A percentile compares a stretch with the other conserved stretches of the same genome.
These are phyloP conservation scores for Drosophila melanogaster DNA, from an alignment of 1,140 invertebrate species.

Conservation along the genomic window DNA sequence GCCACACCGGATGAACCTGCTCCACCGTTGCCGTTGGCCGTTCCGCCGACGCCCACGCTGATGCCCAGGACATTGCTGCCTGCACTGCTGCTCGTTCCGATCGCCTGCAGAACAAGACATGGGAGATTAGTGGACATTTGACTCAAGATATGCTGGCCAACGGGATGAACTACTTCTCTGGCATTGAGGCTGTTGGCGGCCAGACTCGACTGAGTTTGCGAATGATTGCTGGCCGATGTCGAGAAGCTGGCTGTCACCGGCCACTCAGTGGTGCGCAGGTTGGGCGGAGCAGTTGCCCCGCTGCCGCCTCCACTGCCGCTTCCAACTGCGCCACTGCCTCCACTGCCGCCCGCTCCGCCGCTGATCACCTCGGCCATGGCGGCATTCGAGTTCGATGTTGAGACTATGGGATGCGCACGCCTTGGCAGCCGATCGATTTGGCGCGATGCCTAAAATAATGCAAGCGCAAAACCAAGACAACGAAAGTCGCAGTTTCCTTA, in stretches of 20 bases:
- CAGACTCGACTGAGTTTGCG: slow-evolving; percentile 82
- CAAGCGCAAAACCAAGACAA: slow-evolving; percentile 50
- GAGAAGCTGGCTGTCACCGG: slow-evolving; percentile 74
- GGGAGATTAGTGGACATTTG: slow-evolving; percentile 41
- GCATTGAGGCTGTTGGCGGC: slow-evolving; percentile 78
- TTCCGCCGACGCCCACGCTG: slow-evolving; percentile 62
- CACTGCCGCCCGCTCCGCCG: slow-evolving; percentile 45
- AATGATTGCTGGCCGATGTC: slow-evolving; percentile 73
- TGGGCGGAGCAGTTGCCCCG: slow-evolving; percentile 61
- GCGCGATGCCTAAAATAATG: slow-evolving; percentile 88
- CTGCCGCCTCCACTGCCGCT: slow-evolving; percentile 61
- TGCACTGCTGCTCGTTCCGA: slow-evolving; percentile 58
- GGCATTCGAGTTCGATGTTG: slow-evolving; percentile 84
- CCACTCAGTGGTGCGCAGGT: slow-evolving; percentile 79
- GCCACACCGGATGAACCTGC: slow-evolving; percentile 26
- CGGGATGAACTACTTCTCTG: slow-evolving; percentile 74
- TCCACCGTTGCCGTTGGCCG: slow-evolving; percentile 49
- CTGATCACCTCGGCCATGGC: slow-evolving; percentile 83
- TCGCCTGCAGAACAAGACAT: slow-evolving; percentile 47
- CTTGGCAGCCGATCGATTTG: slow-evolving; percentile 94
- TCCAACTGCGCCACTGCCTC: slow-evolving; percentile 60
- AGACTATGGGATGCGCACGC: slow-evolving; percentile 86
- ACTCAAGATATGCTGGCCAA: slow-evolving; percentile 9
- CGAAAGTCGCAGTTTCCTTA: slow-evolving; percentile 56
- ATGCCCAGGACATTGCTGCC: slow-evolving; percentile 75